Evolutionary conservation across 1,140 invertebrate species (phyloP).

Genomic region (Spodoptera frugiperda): DNA sequence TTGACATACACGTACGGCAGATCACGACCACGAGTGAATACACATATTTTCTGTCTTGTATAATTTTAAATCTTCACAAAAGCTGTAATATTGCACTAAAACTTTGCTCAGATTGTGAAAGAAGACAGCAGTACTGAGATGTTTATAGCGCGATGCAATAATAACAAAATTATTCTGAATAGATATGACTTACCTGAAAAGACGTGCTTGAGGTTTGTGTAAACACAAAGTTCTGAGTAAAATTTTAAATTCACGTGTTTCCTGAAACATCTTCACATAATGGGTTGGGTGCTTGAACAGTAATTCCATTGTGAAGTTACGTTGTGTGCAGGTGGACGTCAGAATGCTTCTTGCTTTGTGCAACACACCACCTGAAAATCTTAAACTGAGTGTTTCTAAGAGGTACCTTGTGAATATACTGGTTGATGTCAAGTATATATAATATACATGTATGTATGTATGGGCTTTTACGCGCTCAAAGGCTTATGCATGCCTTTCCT

Average conservation of each 20-base stretch:
- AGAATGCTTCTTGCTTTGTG: conserved; percentile 45
- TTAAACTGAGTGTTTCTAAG: conserved; percentile 39
- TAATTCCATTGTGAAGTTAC: conserved; percentile 45
- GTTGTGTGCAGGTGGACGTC: conserved; percentile 36
- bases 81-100: too few relatives aligned
- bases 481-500: conserved; percentile 23
- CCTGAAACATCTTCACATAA: conserved; percentile 41
- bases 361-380: conserved; percentile 37
- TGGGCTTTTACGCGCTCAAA: conserved; percentile 22
- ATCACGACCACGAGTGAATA: not conserved
- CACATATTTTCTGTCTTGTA: not conserved
- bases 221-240: conserved; percentile 24
- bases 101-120: too few relatives aligned
- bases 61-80: not conserved
- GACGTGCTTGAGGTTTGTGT: not conserved
- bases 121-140: too few relatives aligned
- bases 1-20: too few relatives aligned
- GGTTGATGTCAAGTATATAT: conserved; percentile 26
- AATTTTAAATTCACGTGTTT: conserved; percentile 44
- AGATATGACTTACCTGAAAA: not conserved
- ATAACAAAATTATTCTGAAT: not conserved
- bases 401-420: conserved; percentile 34
- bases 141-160: not conserved
- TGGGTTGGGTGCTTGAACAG: conserved; percentile 37
- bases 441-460: too few relatives aligned